Conservation (phyloP, 2,888 invertebrate genomes). For the Proisotoma minuta region DNA sequence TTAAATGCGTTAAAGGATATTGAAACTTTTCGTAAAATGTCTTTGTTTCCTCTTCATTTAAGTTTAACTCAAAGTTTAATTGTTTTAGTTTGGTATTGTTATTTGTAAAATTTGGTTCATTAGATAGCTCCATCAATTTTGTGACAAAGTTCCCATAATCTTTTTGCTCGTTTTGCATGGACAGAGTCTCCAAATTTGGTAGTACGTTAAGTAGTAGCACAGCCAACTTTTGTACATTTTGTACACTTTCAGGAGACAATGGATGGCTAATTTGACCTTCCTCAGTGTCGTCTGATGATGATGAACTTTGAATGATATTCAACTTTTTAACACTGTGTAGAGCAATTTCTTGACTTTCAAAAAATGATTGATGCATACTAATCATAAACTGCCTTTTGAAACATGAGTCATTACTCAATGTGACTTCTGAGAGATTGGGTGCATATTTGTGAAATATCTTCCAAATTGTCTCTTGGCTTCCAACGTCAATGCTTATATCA, state of each 20-base stretch:
- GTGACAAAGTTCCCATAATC: background rate
- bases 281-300: background rate
- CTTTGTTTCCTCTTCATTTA: constrained; percentile 23
- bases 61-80: background rate
- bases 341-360: background rate
- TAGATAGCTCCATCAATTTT: background rate
- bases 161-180: background rate
- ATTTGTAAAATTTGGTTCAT: constrained; percentile 10
- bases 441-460: background rate
- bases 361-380: background rate
- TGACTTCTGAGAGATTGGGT: background rate
- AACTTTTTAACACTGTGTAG: background rate
- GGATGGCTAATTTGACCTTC: background rate
- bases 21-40: constrained; percentile 4
- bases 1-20: constrained; percentile 11
- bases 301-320: background rate
- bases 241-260: background rate
- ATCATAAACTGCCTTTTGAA: background rate
- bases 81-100: background rate
- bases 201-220: background rate
- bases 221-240: background rate
- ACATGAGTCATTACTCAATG: background rate
- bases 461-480: background rate
- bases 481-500: background rate
- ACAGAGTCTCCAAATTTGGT: background rate